Evolutionary conservation across 2,888 invertebrate species (phyloP).

Genomic region (Amaurobius ferox): DNA sequence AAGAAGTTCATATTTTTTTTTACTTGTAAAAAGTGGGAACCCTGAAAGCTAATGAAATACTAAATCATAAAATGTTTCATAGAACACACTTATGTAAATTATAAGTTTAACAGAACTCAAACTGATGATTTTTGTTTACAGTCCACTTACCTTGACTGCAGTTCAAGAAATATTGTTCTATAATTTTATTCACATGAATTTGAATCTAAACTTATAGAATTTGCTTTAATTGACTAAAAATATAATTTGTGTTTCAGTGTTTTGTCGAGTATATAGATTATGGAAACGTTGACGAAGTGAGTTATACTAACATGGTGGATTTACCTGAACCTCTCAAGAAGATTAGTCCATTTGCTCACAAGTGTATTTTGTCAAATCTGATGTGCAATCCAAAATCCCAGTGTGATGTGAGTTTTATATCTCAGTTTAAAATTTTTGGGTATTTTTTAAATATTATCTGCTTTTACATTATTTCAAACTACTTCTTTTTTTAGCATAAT

Average conservation of each 20-base stretch:
- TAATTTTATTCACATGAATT: background rate
- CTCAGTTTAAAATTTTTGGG: too few species aligned
- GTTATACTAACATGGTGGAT: conserved; percentile 33
- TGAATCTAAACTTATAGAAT: background rate
- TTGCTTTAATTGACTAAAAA: background rate
- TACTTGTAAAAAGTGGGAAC: too few species aligned
- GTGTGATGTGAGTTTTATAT: background rate
- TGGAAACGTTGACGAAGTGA: conserved; percentile 45
- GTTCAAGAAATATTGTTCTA: background rate
- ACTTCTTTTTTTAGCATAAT: too few species aligned
- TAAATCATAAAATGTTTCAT: too few species aligned
- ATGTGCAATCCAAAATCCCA: background rate
- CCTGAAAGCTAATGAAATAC: too few species aligned
- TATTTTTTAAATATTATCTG: too few species aligned
- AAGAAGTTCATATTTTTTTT: too few species aligned
- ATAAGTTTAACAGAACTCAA: too few species aligned
- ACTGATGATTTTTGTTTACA: background rate
- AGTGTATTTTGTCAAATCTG: conserved; percentile 47
- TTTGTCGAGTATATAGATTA: conserved; percentile 49
- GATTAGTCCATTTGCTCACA: conserved; percentile 29
- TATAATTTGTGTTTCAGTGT: conserved; percentile 34
- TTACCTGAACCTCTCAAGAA: conserved; percentile 45
- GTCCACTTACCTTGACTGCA: too few species aligned
- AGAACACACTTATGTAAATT: too few species aligned
- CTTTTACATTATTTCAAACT: too few species aligned